A percentile compares a stretch with the other conserved stretches of the same genome.
These are phyloP conservation scores for Heterodera carotae DNA, from an alignment of 1,140 invertebrate species.

Conservation along the genomic window DNA sequence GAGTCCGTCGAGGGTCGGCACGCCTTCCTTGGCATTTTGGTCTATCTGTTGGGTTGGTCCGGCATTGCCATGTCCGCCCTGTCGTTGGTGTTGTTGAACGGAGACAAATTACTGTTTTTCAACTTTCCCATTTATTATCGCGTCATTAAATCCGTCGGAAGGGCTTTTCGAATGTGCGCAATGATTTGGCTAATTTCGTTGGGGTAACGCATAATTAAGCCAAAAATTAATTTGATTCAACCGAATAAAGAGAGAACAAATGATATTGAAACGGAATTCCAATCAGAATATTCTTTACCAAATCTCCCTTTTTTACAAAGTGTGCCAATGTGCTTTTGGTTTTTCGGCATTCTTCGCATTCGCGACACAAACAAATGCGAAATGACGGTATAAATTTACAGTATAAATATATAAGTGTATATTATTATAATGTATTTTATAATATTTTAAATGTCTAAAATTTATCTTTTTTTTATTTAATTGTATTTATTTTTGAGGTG, in stretches of 20 bases:
- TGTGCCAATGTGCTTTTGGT: slow-evolving; percentile 15
- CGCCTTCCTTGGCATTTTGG: slow-evolving; percentile 9
- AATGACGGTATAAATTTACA: not conserved
- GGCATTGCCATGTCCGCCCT: slow-evolving; percentile 10
- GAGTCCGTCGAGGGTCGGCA: slow-evolving; percentile 10
- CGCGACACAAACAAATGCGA: slow-evolving; percentile 9
- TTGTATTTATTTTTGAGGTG: not conserved
- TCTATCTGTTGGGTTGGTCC: slow-evolving; percentile 10
- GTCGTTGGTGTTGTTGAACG: slow-evolving; percentile 20
- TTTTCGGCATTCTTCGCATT: slow-evolving; percentile 21
- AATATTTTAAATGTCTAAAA: not conserved
- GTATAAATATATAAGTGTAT: too few species aligned
- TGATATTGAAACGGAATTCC: not conserved
- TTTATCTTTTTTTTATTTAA: too few species aligned
- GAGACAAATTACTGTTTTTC: slow-evolving; percentile 18
- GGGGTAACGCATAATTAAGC: too few species aligned
- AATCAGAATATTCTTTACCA: not conserved
- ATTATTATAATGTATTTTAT: not conserved
- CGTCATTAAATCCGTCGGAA: slow-evolving; percentile 23
- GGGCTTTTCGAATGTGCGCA: slow-evolving; percentile 13
- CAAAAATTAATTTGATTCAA: too few species aligned
- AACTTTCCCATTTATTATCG: slow-evolving; percentile 25
- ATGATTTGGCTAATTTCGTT: slow-evolving; percentile 5
- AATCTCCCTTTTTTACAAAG: slow-evolving; percentile 22
- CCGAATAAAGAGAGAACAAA: too few species aligned